Evolutionary conservation across 2,797 vertebrate species (phyloP).

Genomic region (Pampus argenteus): DNA sequence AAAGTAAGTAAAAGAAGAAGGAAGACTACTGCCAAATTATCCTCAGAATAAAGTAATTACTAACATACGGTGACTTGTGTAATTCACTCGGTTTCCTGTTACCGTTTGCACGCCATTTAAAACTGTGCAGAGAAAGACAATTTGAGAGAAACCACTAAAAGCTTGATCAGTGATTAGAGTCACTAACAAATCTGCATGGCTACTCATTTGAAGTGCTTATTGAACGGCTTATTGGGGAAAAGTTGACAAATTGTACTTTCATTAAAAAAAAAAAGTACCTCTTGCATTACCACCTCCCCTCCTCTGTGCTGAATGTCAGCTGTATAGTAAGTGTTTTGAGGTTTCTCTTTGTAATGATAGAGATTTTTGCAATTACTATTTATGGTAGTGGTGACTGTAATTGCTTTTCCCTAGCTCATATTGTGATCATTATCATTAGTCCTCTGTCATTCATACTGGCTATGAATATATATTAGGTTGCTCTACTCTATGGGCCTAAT

Average conservation of each 20-base stretch:
- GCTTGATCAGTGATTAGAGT: slow-evolving; percentile 71
- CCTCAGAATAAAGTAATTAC: slow-evolving; percentile 62
- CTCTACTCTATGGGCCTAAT: slow-evolving; percentile 64
- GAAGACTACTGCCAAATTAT: slow-evolving; percentile 27
- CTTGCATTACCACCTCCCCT: slow-evolving; percentile 8
- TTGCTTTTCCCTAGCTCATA: slow-evolving; percentile 74
- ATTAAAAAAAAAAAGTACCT: slow-evolving; percentile 48
- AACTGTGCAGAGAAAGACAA: slow-evolving; percentile 57
- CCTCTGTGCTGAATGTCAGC: slow-evolving; percentile 18
- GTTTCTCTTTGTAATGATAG: slow-evolving; percentile 69
- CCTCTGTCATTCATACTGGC: slow-evolving; percentile 72
- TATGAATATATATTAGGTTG: slow-evolving; percentile 79
- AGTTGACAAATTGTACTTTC: slow-evolving; percentile 66
- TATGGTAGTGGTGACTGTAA: slow-evolving; percentile 75
- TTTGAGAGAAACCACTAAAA: slow-evolving; percentile 69
- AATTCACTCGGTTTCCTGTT: slow-evolving; percentile 57
- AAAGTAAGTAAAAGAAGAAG: slow-evolving; percentile 17
- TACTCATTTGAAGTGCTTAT: slow-evolving; percentile 72
- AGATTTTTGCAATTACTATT: slow-evolving; percentile 73
- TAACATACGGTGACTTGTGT: slow-evolving; percentile 54
- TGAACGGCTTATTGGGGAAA: slow-evolving; percentile 67
- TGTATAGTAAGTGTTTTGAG: slow-evolving; percentile 56
- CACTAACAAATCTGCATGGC: slow-evolving; percentile 70
- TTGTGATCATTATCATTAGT: slow-evolving; percentile 79
- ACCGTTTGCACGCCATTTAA: slow-evolving; percentile 56